Conservation (phyloP, 2,113 vertebrate genomes). For the Fulica atra region DNA sequence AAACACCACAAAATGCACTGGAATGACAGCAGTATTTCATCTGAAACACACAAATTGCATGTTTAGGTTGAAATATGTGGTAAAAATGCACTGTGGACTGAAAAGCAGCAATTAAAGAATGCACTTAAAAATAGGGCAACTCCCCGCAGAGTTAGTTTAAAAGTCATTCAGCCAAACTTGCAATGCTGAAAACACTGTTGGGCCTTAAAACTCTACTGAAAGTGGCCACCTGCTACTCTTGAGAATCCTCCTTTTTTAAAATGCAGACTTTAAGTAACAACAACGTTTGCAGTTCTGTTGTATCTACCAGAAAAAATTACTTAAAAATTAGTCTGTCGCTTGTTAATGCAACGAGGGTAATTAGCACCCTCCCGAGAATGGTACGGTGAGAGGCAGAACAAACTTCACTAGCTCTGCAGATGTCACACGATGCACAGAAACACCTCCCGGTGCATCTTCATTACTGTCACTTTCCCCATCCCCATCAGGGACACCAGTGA, state of each 20-base stretch:
- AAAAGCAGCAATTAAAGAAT: not conserved
- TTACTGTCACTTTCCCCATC: not conserved
- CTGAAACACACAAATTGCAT: not conserved
- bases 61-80: not conserved
- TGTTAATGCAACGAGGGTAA: not conserved
- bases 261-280: not conserved
- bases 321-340: not conserved
- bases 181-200: not conserved
- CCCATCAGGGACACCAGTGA: not conserved
- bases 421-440: accelerated
- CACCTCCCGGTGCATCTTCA: not conserved
- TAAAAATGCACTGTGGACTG: not conserved
- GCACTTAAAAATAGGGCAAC: not conserved
- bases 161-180: not conserved
- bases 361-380: not conserved
- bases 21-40: not conserved
- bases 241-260: not conserved
- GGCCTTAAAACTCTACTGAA: not conserved
- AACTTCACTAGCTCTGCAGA: not conserved
- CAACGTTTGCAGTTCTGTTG: accelerated
- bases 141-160: not conserved
- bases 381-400: not conserved
- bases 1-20: not conserved
- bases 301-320: not conserved
- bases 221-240: not conserved